These are phyloP conservation scores for Halictus rubicundus DNA, from an alignment of 1,140 invertebrate genomes.

Conservation along the genomic window DNA sequence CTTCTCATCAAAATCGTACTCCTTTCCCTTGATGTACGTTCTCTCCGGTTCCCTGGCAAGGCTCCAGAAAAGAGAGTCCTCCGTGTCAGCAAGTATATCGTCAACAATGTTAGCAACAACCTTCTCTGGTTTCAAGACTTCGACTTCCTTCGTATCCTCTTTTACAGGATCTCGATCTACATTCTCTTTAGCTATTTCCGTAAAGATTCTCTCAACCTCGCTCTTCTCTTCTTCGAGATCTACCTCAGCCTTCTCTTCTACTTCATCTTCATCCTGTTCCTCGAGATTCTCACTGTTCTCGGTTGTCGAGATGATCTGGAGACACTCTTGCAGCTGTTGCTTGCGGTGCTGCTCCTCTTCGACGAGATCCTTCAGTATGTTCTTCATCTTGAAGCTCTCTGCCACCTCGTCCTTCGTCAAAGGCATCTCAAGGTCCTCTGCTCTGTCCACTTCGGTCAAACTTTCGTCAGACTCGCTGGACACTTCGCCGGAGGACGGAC, in stretches of 20 bases:
- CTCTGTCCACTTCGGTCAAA: neutral
- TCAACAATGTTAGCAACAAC: neutral
- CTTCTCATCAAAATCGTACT: conserved; percentile 70
- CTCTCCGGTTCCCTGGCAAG: conserved; percentile 24
- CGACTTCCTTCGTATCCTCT: neutral
- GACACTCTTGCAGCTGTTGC: conserved; percentile 35
- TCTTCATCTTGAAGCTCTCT: conserved; percentile 45
- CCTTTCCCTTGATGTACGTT: conserved; percentile 63
- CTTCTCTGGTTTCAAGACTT: neutral
- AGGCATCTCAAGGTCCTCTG: conserved; percentile 41
- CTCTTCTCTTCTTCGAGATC: conserved; percentile 12
- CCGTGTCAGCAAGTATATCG: conserved; percentile 22
- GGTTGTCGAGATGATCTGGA: conserved; percentile 8
- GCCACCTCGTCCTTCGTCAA: conserved; percentile 50
- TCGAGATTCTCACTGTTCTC: neutral
- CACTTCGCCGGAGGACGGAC: neutral
- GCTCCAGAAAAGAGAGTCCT: conserved; percentile 31
- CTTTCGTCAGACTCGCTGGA: conserved; percentile 31
- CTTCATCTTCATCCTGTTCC: neutral
- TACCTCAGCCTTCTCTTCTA: neutral
- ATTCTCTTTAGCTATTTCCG: neutral
- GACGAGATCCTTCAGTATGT: neutral
- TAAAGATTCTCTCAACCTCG: neutral
- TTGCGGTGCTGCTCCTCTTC: conserved; percentile 25
- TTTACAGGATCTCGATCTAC: neutral